phyloP scores from a whole-genome alignment of 1,140 invertebrate species.

The Hyles euphorbiae region DNA sequence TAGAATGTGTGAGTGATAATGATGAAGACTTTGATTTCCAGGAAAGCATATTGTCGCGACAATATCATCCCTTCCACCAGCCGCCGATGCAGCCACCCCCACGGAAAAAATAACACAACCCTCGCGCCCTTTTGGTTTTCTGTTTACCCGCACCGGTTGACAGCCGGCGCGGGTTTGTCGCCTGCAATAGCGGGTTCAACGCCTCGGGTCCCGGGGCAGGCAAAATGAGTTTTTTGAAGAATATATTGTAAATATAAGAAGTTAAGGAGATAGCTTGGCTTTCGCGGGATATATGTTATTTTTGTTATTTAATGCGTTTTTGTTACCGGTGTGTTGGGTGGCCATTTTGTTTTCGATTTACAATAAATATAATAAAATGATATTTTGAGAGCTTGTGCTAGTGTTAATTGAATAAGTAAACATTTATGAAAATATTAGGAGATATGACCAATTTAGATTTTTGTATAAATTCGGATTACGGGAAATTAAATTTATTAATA shows the following conservation, averaged over 20 bases:
- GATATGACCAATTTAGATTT: no score
- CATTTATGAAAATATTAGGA: background rate
- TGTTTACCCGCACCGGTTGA: slow-evolving; percentile 39
- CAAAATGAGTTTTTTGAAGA: slow-evolving; percentile 26
- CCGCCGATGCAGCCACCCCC: slow-evolving; percentile 51
- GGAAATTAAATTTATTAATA: no score
- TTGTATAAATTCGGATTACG: no score
- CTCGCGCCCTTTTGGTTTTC: slow-evolving; percentile 31
- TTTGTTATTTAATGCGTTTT: background rate
- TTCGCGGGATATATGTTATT: background rate
- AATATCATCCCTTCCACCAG: slow-evolving; percentile 65
- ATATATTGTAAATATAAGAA: slow-evolving; percentile 31
- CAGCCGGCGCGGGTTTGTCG: slow-evolving; percentile 36
- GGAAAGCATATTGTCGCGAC: slow-evolving; percentile 49
- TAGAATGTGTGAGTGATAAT: no score
- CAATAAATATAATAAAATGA: no score
- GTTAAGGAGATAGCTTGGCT: background rate
- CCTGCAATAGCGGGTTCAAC: slow-evolving; percentile 21
- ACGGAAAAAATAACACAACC: slow-evolving; percentile 40
- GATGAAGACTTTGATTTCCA: slow-evolving; percentile 22
- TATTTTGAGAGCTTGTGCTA: no score
- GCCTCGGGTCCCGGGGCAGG: slow-evolving; percentile 12
- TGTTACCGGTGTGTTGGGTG: no score
- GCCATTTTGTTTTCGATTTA: no score
- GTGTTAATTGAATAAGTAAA: background rate